phyloP scores from a whole-genome alignment of 2,113 vertebrate genomes.

The Halcyon senegalensis region DNA sequence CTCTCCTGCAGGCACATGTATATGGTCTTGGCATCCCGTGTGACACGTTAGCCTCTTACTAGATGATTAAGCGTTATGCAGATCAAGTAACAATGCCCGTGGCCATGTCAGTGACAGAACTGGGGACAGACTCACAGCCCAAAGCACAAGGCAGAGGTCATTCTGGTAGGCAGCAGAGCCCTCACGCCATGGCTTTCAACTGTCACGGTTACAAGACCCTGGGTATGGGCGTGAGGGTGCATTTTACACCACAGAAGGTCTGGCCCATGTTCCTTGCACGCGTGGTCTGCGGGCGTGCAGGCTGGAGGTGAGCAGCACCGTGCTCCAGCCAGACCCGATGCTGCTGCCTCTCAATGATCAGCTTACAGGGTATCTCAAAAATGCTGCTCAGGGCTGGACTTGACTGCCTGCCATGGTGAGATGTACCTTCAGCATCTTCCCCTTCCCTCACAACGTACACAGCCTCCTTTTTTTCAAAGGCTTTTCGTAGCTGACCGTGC shows the following conservation, averaged over 20 bases:
- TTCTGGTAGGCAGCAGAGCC: background rate
- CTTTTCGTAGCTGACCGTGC: accelerated
- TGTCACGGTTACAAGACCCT: background rate
- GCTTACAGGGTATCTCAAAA: background rate
- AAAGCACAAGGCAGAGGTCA: background rate
- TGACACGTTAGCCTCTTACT: background rate
- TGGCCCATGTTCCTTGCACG: too few species aligned
- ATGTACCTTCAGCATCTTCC: background rate
- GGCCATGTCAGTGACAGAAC: background rate
- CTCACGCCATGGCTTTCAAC: background rate
- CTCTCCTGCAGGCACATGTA: accelerated
- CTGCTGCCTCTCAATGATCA: background rate
- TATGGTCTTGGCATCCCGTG: too few species aligned
- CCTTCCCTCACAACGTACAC: too few species aligned
- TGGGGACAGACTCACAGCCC: background rate
- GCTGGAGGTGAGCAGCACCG: background rate
- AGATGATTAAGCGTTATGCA: background rate
- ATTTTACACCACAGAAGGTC: background rate
- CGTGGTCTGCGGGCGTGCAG: background rate
- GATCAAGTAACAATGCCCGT: background rate
- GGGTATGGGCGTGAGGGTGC: too few species aligned
- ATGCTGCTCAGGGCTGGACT: background rate
- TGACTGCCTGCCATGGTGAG: background rate
- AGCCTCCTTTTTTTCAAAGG: background rate
- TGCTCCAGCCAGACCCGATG: background rate